phyloP scores from a whole-genome alignment of 2,888 invertebrate genomes.

The Phyllotreta striolata region DNA sequence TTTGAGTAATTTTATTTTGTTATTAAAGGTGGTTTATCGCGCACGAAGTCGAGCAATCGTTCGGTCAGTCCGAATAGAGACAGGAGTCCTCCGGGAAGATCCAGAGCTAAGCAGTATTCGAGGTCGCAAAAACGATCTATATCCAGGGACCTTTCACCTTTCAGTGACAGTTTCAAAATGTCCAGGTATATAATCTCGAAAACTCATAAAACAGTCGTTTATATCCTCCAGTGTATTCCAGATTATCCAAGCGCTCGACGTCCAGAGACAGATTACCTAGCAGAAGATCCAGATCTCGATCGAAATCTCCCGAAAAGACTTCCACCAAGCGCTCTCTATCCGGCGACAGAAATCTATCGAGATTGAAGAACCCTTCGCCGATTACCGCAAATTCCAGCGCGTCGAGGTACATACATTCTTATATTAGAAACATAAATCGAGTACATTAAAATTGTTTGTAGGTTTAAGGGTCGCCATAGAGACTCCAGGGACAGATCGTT shows the following conservation, averaged over 20 bases:
- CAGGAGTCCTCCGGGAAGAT: neutral
- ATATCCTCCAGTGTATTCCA: too few species aligned
- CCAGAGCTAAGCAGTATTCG: neutral
- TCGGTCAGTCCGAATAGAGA: neutral
- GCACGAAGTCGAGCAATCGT: conserved; percentile 1
- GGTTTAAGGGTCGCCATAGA: neutral
- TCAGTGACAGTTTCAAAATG: too few species aligned
- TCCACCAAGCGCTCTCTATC: conserved; percentile 5
- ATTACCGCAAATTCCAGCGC: conserved; percentile 1
- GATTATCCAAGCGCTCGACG: neutral
- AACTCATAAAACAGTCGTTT: neutral
- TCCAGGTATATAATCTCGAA: neutral
- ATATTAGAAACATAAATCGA: too few species aligned
- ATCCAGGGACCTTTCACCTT: conserved; percentile 2
- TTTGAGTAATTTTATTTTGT: too few species aligned
- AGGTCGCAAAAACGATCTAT: neutral
- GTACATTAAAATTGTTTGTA: neutral
- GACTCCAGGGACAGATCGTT: conserved; percentile 12
- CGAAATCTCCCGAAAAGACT: conserved; percentile 11
- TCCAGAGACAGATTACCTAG: conserved; percentile 15
- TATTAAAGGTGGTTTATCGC: neutral
- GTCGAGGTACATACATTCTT: conserved; percentile 16
- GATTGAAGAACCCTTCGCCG: conserved; percentile 10
- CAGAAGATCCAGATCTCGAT: conserved; percentile 21
- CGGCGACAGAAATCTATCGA: neutral